Base-by-base conservation (phyloP, 2,113 vertebrate genomes). In the Isichthys henryi region DNA sequence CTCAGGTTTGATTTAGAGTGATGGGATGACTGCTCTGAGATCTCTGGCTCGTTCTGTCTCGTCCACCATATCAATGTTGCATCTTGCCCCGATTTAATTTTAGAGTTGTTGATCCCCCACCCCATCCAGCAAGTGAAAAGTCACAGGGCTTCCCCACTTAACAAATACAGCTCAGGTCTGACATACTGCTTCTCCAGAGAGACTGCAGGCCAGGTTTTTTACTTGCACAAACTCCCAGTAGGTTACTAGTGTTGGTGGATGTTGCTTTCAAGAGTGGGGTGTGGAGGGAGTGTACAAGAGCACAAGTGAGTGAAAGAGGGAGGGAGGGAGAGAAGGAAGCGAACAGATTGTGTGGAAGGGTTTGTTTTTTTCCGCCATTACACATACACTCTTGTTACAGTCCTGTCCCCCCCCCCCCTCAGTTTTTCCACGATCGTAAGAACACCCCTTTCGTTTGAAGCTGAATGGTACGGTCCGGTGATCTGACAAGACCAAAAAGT, bases 401-500 rank as follows among this genome's bases (percentile, higher is more conserved):
- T 86, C 21, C 43, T 31, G 23, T 3, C 10, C 11, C 48, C 4
- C 53, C 43, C 31, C 27, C 8, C 10, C 11, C 87, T 66, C 19
- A 23, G 19, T 86, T 66, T 88, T 39, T 35, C 27, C 56, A 53
- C 39, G 3, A 7, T 15, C 88, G 43, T 83, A 11, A 88, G 31
- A 56, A 91, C 94, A 92, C 93, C 94, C 90, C 92, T 92, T 91
- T 92, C 27, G 91, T 91, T 89, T 88, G 91, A 1, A 88, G 85
- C 91, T 88, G 93, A 94, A 92, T 95, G 95, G 94, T 94, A 92
- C 90, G 74, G 92, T 31, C 91, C 93, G 2, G 92, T 94, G 94
- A 95, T 95, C 93, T 94, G 95, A 96, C 95, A 94, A 94, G 94
- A 93, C 96, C 95, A 95, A 95, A 95, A 96, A 96, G 94, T 96